Evolutionary conservation across 2,888 invertebrate genomes (phyloP).

Genomic region (Lacanobia oleracea): DNA sequence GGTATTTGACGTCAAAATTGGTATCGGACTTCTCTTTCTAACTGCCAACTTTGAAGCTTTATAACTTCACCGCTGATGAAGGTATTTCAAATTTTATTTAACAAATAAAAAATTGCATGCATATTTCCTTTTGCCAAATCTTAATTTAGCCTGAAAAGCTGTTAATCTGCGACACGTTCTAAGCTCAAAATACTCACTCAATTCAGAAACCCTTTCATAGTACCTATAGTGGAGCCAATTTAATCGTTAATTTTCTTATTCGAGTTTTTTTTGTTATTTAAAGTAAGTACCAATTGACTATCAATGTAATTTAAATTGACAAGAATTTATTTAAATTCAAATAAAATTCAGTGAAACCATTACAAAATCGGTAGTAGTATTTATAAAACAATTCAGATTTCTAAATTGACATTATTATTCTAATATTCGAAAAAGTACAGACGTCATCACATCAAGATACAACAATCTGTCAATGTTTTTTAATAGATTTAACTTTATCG

Average conservation of each 20-base stretch:
- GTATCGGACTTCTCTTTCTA: no score
- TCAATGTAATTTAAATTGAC: conserved; percentile 9
- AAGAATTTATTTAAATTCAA: neutral
- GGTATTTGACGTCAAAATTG: neutral
- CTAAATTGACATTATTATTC: neutral
- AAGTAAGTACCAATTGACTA: conserved; percentile 4
- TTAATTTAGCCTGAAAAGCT: no score
- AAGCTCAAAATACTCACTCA: neutral
- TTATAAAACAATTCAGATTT: neutral
- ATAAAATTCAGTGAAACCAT: neutral
- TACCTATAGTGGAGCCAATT: neutral
- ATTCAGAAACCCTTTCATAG: neutral
- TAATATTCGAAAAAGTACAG: neutral
- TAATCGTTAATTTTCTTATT: neutral
- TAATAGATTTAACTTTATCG: no score
- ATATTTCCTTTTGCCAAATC: no score
- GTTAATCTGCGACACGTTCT: no score
- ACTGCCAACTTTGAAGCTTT: no score
- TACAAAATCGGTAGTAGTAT: neutral
- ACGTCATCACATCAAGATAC: no score
- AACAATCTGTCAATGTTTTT: no score
- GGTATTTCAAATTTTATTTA: no score
- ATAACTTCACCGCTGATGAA: no score
- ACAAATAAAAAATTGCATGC: no score
- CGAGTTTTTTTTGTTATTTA: neutral